A percentile compares a stretch with the other conserved stretches of the same genome.
These are phyloP conservation scores for Opisthocomus hoazin DNA, from an alignment of 2,113 vertebrate genomes.

Conservation along the genomic window DNA sequence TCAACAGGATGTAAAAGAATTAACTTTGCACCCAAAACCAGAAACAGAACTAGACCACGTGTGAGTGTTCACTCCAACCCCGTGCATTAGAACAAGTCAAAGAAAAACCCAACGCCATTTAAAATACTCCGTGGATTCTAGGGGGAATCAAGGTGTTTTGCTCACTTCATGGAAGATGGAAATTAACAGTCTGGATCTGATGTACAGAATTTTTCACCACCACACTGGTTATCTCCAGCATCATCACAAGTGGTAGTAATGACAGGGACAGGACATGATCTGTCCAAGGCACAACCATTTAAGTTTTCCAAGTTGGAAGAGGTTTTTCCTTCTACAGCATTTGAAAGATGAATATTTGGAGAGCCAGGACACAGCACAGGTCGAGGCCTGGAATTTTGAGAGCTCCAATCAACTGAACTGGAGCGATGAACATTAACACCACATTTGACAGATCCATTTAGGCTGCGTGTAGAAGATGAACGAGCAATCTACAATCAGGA, in stretches of 20 bases:
- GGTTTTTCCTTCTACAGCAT: conserved; percentile 37
- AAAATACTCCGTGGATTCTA: neutral
- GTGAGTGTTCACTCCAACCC: neutral
- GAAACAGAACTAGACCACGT: neutral
- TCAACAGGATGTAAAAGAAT: neutral
- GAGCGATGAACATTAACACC: conserved; percentile 75
- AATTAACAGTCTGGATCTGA: neutral
- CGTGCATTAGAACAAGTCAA: neutral
- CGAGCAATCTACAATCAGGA: conserved; percentile 77
- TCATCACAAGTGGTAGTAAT: conserved; percentile 36
- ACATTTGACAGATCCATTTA: conserved; percentile 74
- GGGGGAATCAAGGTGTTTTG: neutral
- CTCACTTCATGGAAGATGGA: conserved; percentile 57
- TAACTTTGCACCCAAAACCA: neutral
- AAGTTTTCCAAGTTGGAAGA: conserved; percentile 31
- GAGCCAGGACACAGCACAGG: conserved; percentile 66
- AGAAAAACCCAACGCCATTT: neutral
- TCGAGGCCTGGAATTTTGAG: conserved; percentile 60
- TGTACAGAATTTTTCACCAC: conserved; percentile 6
- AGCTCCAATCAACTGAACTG: conserved; percentile 76
- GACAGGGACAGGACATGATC: neutral
- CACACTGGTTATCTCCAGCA: conserved; percentile 19
- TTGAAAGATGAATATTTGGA: conserved; percentile 47
- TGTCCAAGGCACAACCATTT: neutral
- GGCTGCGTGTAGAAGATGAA: conserved; percentile 78